Evolutionary conservation across 1,140 invertebrate species (phyloP).

Genomic region (Catajapyx aquilonaris): DNA sequence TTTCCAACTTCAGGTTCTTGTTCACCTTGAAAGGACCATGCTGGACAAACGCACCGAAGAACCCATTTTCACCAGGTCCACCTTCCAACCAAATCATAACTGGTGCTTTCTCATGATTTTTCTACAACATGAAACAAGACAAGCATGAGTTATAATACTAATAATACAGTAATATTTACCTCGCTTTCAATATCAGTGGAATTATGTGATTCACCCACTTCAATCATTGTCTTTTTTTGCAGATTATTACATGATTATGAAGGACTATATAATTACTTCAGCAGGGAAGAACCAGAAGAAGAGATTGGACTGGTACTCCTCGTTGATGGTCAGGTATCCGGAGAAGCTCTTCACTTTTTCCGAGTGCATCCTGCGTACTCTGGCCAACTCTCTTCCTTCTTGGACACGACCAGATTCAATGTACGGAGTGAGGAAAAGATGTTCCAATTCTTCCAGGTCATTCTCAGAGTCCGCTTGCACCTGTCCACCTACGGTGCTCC

Average conservation of each 20-base stretch:
- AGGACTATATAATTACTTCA: constrained; percentile 19
- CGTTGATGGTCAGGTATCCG: constrained; percentile 26
- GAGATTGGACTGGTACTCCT: constrained; percentile 22
- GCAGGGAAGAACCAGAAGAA: constrained; percentile 30
- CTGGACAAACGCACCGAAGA: constrained; percentile 28
- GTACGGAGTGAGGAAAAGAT: constrained; percentile 21
- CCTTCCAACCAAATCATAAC: constrained; percentile 29
- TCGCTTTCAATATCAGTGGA: too few species aligned
- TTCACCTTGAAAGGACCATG: constrained; percentile 23
- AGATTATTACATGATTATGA: too few species aligned
- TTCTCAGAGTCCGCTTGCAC: too few species aligned
- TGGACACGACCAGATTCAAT: constrained; percentile 18
- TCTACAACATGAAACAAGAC: too few species aligned
- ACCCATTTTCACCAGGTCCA: constrained; percentile 26
- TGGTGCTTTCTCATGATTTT: constrained; percentile 15
- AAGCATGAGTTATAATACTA: too few species aligned
- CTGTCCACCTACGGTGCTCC: too few species aligned
- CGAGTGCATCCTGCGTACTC: not conserved
- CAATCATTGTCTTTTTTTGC: too few species aligned
- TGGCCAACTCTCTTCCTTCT: constrained; percentile 13
- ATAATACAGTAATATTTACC: too few species aligned
- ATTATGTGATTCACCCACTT: too few species aligned
- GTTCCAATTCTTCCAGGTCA: too few species aligned
- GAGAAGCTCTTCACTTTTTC: too few species aligned
- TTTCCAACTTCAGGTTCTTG: constrained; percentile 15